Base-by-base conservation (phyloP, 1,140 invertebrate species). In the Hycleus phaleratus region DNA sequence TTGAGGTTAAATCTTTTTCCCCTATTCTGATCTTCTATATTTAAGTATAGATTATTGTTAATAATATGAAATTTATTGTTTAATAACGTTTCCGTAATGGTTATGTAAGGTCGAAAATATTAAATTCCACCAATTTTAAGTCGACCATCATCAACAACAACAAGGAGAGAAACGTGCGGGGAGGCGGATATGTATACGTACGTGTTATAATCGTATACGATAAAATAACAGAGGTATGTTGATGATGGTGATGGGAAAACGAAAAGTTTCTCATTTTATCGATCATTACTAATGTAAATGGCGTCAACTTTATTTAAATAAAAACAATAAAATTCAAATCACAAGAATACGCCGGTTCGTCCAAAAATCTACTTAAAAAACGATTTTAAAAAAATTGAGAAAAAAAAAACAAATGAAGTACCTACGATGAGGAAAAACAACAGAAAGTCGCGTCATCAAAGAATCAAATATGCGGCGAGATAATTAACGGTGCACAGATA, bases 251-350 rank as follows among this genome's bases (percentile, higher is more conserved):
- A 32, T 32, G 7, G 4, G 7, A 32, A 32, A 32, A 32, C 32
- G 32, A 32, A 32, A 32, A 32, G 7, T 32, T 32, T 7, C 32
- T 32, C 32, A 32, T 32, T 32, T 45, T 53, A 53, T 53, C 51
- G 51, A 53, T 52, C 26, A 38, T 45, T 39, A 26, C 45, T 24
- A 25, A 52, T 52, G 50, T 52, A 52, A 44, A 52, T 52, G 50
- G 18, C 44, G 49, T 26, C 25, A 42, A 32, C 4, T 18, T 10
- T 25, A 43, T 43, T 26, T 43, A 40, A 40, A 51, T 51, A 40
- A 38, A 38, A 10, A 40, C 11, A 49, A 38, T 49, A 49, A 46
- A 49, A 49, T 18, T 18, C 18, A 18, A 18, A 18, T 18, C 18
- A 18, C 1, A 18, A 18, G 18, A 18, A 18, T 18, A 18, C 18